Conservation (phyloP, 2,888 invertebrate genomes). For the Latrodectus hesperus region DNA sequence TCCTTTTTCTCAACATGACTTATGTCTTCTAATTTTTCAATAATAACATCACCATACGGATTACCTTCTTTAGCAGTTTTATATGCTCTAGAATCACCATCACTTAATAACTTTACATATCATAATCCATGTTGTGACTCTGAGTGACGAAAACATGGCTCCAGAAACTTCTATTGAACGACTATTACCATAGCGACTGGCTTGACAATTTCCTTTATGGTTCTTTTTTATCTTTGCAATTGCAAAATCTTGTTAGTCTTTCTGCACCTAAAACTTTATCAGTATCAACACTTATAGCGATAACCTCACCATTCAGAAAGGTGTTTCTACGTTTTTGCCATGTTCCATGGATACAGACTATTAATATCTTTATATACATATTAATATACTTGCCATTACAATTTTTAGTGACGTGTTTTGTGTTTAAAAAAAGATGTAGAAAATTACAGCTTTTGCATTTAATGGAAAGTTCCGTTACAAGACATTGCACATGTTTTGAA, state of each 20-base stretch:
- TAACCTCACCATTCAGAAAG: background rate
- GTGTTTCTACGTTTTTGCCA: background rate
- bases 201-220: background rate
- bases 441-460: too few relatives aligned
- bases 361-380: too few relatives aligned
- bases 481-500: too few relatives aligned
- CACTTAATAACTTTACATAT: constrained; percentile 1
- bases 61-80: background rate
- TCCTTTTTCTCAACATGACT: background rate
- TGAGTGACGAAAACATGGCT: background rate
- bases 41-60: constrained; percentile 4
- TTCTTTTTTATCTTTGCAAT: background rate
- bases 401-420: too few relatives aligned
- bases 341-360: background rate
- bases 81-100: background rate
- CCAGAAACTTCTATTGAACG: constrained; percentile 3
- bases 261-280: background rate
- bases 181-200: background rate
- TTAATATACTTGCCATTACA: too few relatives aligned
- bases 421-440: too few relatives aligned
- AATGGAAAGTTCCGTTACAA: too few relatives aligned
- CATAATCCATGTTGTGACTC: background rate
- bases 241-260: background rate
- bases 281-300: background rate
- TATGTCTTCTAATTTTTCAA: background rate